phyloP scores from a whole-genome alignment of 2,113 vertebrate genomes.

The Tursiops truncatus region DNA sequence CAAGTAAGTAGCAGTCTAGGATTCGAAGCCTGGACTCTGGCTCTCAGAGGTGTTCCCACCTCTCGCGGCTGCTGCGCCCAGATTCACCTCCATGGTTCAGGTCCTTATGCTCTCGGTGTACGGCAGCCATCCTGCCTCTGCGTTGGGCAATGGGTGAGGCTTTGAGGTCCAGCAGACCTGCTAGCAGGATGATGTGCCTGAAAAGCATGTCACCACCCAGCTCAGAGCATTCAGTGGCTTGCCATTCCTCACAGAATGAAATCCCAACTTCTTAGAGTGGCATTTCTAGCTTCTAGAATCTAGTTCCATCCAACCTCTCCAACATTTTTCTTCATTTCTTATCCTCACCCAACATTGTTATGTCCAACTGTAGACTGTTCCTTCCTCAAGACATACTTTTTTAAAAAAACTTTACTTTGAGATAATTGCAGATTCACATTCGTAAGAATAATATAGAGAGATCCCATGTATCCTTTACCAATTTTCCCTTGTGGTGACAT shows the following conservation, averaged over 20 bases:
- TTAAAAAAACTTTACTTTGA: background rate
- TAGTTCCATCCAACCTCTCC: background rate
- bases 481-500: background rate
- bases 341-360: background rate
- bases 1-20: background rate
- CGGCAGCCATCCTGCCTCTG: rapidly evolving
- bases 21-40: background rate
- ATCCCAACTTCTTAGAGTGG: background rate
- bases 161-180: background rate
- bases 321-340: background rate
- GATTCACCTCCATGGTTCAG: background rate
- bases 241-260: background rate
- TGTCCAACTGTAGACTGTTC: background rate
- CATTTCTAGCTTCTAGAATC: background rate
- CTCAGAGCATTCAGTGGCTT: background rate
- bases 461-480: background rate
- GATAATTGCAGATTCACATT: background rate
- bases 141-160: background rate
- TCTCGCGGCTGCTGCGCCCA: background rate
- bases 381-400: background rate
- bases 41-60: background rate
- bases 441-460: background rate
- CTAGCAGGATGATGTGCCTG: background rate
- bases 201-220: background rate
- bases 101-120: background rate